A percentile compares a stretch with the other conserved stretches of the same genome.
These are phyloP conservation scores for Tipula vernalis DNA, from an alignment of 2,888 invertebrate genomes.

Conservation along the genomic window DNA sequence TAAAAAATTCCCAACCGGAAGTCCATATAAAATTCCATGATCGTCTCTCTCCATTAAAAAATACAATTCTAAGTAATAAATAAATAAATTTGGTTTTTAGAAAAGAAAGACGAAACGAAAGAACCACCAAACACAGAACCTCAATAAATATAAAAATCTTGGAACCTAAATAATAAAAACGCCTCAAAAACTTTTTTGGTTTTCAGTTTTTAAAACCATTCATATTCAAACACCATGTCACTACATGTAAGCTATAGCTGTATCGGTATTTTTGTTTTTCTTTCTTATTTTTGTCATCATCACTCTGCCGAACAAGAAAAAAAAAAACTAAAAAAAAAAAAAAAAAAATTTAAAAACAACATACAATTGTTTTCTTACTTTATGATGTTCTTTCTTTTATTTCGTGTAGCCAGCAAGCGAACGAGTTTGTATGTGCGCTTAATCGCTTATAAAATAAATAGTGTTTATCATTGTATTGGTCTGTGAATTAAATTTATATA, in stretches of 20 bases:
- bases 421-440: background rate
- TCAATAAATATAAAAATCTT: background rate
- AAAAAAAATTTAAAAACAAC: background rate
- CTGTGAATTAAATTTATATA: background rate
- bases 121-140: background rate
- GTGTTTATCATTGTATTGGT: background rate
- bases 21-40: constrained; percentile 4
- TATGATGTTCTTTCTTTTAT: background rate
- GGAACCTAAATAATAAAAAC: background rate
- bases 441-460: background rate
- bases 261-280: background rate
- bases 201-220: background rate
- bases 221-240: background rate
- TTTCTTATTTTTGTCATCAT: background rate
- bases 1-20: background rate
- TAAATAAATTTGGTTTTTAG: background rate
- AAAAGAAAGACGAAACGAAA: background rate
- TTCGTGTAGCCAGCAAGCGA: background rate
- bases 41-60: background rate
- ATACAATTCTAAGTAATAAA: background rate
- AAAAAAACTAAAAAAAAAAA: background rate
- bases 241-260: background rate
- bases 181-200: background rate
- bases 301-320: background rate
- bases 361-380: background rate